Percentiles rank a stretch among this genome's conserved stretches.
Conservation (phyloP, 1,140 invertebrate species). For the Procambarus virginalis region DNA sequence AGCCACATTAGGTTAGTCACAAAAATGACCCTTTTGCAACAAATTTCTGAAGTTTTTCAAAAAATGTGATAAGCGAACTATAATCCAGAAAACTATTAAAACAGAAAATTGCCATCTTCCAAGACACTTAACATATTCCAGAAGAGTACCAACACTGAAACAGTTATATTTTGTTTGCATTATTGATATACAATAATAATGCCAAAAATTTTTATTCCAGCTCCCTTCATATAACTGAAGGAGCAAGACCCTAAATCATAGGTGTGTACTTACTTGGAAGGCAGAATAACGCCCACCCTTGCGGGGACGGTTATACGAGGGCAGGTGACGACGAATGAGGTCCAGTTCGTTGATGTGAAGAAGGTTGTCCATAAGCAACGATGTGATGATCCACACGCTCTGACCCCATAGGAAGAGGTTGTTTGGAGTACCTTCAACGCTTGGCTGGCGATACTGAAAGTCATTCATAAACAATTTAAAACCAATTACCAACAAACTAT, state of each 20-base stretch:
- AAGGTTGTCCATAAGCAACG: constrained; percentile 90
- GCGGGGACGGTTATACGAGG: constrained; percentile 94
- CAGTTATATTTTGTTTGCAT: not conserved
- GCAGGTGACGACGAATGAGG: constrained; percentile 94
- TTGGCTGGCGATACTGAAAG: constrained; percentile 74
- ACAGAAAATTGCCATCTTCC: too few relatives aligned
- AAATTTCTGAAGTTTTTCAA: too few relatives aligned
- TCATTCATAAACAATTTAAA: too few relatives aligned
- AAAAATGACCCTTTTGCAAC: too few relatives aligned
- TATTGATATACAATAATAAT: not conserved
- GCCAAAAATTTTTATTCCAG: not conserved
- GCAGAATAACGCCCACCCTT: constrained; percentile 94
- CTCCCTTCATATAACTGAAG: too few relatives aligned
- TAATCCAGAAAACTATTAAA: too few relatives aligned
- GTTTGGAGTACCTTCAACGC: constrained; percentile 77
- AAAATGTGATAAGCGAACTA: too few relatives aligned
- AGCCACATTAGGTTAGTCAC: too few relatives aligned
- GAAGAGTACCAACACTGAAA: too few relatives aligned
- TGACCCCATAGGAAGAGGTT: constrained; percentile 90
- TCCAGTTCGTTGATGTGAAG: constrained; percentile 97
- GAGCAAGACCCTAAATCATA: too few relatives aligned
- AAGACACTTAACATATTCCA: too few relatives aligned
- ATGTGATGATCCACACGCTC: constrained; percentile 93
- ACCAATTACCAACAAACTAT: too few relatives aligned
- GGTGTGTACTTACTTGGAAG: constrained; percentile 85